Evolutionary conservation across 2,797 vertebrate species (phyloP), one percentile per base, ranked within the genome.

Genomic region (Limnodromus scolopaceus): DNA sequence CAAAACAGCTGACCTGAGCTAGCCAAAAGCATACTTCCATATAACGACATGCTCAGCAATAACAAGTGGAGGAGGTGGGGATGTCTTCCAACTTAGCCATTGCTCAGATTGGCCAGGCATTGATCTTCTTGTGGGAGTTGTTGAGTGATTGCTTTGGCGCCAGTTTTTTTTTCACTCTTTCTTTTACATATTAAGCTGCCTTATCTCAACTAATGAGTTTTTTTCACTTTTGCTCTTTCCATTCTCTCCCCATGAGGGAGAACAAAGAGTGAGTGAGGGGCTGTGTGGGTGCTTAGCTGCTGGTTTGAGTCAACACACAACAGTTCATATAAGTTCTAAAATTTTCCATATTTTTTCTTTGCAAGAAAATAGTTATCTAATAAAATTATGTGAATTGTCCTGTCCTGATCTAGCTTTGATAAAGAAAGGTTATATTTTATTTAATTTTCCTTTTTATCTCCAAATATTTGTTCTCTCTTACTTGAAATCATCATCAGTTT

Each of bases 101-200:
- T 81, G 30, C 10, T 60, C 23, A 64, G 19, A 43, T 25, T 25
- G 19, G 4, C 30, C 60, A 19, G 22, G 8, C n/a, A 12, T 28
- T 0, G 0, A 12, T 57, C 27, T 66, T 36, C 54, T 55, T 19
- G 9, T 0, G 0, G 57, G 20, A 79, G 13, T 11, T 64, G 7
- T 27, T 69, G 17, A 72, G 6, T 19, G 8, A 32, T 20, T 51
- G 30, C 3, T 14, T 80, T 80, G 23, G 2, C 4, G 41, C 2
- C 9, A 13, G n/a, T 6, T 16, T 32, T 10, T 64, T 38, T 9
- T 1, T 2, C 2, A 7, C 2, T 23, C 3, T 70, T 68, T 75
- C 16, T 16, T 54, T 76, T 13, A 68, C 14, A 45, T 68, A 36
- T 23, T 58, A 43, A 71, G 30, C 12, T 19, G 16, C 16, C 4